Evolutionary conservation across 2,888 invertebrate genomes (phyloP).

Genomic region (Aromia moschata): DNA sequence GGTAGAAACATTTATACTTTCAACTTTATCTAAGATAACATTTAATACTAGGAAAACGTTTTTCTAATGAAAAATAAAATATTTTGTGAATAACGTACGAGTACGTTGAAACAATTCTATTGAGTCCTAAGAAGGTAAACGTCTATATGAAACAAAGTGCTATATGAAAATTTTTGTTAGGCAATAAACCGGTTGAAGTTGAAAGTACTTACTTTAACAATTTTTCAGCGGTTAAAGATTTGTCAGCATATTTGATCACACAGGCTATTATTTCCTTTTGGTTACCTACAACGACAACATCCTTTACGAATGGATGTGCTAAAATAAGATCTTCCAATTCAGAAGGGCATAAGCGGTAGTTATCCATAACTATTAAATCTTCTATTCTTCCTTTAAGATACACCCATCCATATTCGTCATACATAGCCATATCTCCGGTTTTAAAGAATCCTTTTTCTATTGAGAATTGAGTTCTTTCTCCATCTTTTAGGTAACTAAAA

Average conservation of each 20-base stretch:
- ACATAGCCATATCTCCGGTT: constrained; percentile 55
- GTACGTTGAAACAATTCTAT: no score
- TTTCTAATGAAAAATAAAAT: no score
- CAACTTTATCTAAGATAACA: no score
- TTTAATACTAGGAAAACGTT: no score
- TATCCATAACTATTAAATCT: constrained; percentile 46
- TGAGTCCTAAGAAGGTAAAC: no score
- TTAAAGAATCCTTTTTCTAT: constrained; percentile 51
- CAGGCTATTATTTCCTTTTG: constrained; percentile 47
- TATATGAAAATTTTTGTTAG: no score
- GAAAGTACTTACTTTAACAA: constrained; percentile 42
- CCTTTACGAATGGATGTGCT: constrained; percentile 49
- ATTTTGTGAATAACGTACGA: no score
- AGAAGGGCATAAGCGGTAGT: constrained; percentile 38
- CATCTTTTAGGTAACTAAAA: constrained; percentile 53
- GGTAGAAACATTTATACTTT: no score
- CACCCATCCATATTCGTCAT: constrained; percentile 53
- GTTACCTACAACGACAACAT: constrained; percentile 49
- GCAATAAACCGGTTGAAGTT: no score
- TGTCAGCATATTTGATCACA: constrained; percentile 43
- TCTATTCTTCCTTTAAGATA: constrained; percentile 52
- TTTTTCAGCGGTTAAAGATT: constrained; percentile 39
- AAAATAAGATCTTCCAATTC: constrained; percentile 52
- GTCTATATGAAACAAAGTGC: no score
- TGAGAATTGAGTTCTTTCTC: constrained; percentile 34